Percentiles rank a stretch among this genome's conserved stretches.
phyloP scores from a whole-genome alignment of 1,140 invertebrate genomes.

The Atta colombica region DNA sequence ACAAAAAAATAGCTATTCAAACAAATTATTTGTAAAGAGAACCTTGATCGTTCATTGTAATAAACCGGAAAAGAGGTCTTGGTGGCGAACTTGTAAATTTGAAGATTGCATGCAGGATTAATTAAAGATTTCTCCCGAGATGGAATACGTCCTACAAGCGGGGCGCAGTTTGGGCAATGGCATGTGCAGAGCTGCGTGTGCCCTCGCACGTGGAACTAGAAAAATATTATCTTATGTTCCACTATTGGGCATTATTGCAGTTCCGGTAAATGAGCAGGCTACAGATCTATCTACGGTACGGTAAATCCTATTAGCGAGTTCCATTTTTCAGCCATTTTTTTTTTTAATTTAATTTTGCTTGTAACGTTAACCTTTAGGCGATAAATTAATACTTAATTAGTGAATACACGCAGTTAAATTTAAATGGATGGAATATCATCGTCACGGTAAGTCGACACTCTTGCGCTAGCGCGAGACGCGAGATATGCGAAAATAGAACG shows the following conservation, averaged over 20 bases:
- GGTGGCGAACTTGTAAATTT: not conserved
- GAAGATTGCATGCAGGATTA: conserved; percentile 19
- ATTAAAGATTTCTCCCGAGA: conserved; percentile 49
- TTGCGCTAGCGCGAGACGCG: conserved; percentile 9
- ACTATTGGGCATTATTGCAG: conserved; percentile 77
- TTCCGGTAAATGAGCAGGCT: conserved; percentile 27
- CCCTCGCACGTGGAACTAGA: conserved; percentile 81
- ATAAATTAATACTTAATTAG: not conserved
- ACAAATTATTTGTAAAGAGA: not conserved
- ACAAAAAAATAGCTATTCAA: no score
- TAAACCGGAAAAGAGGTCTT: not conserved
- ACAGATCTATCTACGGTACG: conserved; percentile 45
- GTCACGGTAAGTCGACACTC: conserved; percentile 69
- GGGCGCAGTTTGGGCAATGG: conserved; percentile 82
- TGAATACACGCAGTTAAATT: not conserved
- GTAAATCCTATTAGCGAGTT: not conserved
- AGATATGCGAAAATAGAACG: conserved; percentile 61
- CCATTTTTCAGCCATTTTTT: not conserved
- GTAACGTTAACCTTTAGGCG: not conserved
- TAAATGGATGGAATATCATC: not conserved
- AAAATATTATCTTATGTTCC: conserved; percentile 82
- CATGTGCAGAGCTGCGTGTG: conserved; percentile 81
- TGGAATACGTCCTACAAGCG: conserved; percentile 84
- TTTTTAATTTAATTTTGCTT: not conserved
- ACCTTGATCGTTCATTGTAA: conserved; percentile 6